These are phyloP conservation scores for Bimastos eiseni DNA, from an alignment of 2,888 invertebrate species.

Conservation along the genomic window DNA sequence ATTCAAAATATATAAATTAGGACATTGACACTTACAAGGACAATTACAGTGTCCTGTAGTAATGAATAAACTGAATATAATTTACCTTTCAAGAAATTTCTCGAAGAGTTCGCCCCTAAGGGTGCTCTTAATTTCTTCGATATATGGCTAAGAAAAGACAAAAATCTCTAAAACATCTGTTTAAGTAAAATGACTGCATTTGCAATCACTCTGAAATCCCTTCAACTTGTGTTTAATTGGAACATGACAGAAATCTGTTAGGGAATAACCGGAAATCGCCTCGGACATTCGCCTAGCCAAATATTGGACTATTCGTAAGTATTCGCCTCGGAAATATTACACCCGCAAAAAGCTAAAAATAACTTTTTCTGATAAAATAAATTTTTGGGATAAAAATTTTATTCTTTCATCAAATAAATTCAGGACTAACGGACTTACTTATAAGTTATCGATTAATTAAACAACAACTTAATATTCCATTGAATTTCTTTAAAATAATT, in stretches of 20 bases:
- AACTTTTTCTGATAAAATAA: too few species aligned
- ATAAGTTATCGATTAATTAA: too few species aligned
- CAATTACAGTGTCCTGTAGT: background rate
- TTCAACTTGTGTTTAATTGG: background rate
- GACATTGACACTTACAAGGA: background rate
- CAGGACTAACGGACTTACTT: too few species aligned
- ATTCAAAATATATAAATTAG: background rate
- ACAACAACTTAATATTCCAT: too few species aligned
- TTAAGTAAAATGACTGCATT: background rate
- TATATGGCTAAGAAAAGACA: constrained; percentile 83
- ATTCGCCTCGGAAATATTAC: too few species aligned
- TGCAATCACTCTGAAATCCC: background rate
- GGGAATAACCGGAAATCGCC: too few species aligned
- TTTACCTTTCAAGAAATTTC: constrained; percentile 96
- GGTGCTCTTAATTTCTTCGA: constrained; percentile 98
- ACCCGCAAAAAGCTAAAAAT: too few species aligned
- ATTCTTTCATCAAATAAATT: too few species aligned
- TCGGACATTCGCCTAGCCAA: too few species aligned
- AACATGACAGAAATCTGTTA: background rate
- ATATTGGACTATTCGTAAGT: too few species aligned
- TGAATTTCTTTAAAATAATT: too few species aligned
- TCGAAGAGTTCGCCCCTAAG: constrained; percentile 94
- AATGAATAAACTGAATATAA: background rate
- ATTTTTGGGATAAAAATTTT: too few species aligned
- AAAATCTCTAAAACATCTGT: background rate